A percentile compares a stretch with the other conserved stretches of the same genome.
Evolutionary conservation across 2,797 vertebrate genomes (phyloP).

Genomic region (Hoplostethus atlanticus): DNA sequence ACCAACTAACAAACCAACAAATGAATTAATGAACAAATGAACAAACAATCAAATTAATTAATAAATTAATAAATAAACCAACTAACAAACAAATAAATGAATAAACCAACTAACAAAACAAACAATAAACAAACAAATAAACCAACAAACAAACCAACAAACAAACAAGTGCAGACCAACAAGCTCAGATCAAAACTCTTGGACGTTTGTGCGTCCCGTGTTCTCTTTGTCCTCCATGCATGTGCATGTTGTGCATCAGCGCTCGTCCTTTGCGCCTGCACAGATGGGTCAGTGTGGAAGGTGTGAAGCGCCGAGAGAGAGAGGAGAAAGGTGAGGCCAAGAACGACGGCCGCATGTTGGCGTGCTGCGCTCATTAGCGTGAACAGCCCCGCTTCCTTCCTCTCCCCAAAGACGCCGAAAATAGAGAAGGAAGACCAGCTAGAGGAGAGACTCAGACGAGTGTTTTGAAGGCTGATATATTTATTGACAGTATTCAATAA

Average conservation of each 20-base stretch:
- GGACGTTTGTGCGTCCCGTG: not conserved
- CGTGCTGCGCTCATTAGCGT: conserved; percentile 49
- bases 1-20: too few species aligned
- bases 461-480: too few species aligned
- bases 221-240: not conserved
- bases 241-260: not conserved
- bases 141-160: too few species aligned
- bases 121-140: too few species aligned
- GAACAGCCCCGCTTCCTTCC: conserved; percentile 20
- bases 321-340: conserved; percentile 46
- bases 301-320: conserved; percentile 54
- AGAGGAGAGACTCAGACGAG: not conserved
- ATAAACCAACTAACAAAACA: too few species aligned
- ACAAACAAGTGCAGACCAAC: too few species aligned
- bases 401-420: conserved; percentile 14
- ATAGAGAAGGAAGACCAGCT: not conserved
- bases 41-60: too few species aligned
- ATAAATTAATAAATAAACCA: too few species aligned
- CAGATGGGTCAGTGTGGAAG: conserved; percentile 37
- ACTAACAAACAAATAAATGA: too few species aligned
- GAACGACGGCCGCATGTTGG: conserved; percentile 17
- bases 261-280: not conserved
- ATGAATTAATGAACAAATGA: too few species aligned
- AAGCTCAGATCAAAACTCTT: too few species aligned
- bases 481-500: too few species aligned